Conservation (phyloP, 2,888 invertebrate genomes). For the Homarus gammarus region DNA sequence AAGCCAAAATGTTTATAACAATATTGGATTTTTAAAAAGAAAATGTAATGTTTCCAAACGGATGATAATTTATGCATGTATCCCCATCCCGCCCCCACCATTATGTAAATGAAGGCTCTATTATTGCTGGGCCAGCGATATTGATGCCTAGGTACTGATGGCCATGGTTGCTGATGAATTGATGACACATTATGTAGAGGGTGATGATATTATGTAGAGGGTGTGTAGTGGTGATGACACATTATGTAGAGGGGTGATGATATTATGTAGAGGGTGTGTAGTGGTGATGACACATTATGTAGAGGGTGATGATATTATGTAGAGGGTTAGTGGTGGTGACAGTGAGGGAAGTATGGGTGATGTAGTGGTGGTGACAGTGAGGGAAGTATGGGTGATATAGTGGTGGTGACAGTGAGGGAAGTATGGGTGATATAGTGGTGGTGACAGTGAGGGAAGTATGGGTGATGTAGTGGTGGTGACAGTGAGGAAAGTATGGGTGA, state of each 20-base stretch:
- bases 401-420: no score
- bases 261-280: no score
- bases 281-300: no score
- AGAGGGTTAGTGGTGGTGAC: no score
- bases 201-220: no score
- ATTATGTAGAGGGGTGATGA: no score
- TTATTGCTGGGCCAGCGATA: conserved; percentile 22
- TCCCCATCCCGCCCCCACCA: conserved; percentile 34
- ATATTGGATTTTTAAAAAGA: not conserved
- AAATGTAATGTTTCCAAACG: conserved; percentile 26
- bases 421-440: no score
- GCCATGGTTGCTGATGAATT: conserved; percentile 38
- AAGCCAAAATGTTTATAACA: no score
- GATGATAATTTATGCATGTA: conserved; percentile 39
- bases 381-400: not conserved
- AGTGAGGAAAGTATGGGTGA: no score
- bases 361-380: no score
- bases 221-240: not conserved
- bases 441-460: not conserved
- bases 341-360: not conserved
- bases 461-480: not conserved
- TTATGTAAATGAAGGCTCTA: conserved; percentile 44
- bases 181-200: conserved; percentile 13
- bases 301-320: no score
- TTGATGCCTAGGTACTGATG: conserved; percentile 35